phyloP scores from a whole-genome alignment of 2,113 vertebrate genomes.

The Scartelaos histophorus region DNA sequence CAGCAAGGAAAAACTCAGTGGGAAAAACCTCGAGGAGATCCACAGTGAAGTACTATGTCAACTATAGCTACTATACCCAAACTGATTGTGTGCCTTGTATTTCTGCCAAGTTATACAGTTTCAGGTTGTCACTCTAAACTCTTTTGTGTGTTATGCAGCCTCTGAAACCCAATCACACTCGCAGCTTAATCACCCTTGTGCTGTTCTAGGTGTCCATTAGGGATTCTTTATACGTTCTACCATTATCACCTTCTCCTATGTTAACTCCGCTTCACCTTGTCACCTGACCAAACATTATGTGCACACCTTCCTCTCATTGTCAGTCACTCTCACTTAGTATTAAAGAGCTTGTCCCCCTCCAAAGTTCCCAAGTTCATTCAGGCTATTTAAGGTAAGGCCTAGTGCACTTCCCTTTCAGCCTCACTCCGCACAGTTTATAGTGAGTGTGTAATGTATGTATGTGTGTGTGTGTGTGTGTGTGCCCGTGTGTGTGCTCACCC shows the following conservation, averaged over 20 bases:
- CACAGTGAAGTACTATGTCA: no score
- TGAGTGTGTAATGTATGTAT: not conserved
- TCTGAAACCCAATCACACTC: no score
- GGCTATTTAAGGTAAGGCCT: conserved; percentile 9
- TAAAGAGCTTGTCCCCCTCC: not conserved
- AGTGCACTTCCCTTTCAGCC: not conserved
- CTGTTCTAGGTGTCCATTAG: not conserved
- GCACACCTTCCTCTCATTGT: not conserved
- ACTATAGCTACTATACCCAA: no score
- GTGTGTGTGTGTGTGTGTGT: not conserved
- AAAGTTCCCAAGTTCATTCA: not conserved
- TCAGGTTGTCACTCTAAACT: no score
- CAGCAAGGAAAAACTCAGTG: no score
- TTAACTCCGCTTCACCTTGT: not conserved
- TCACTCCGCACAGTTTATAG: conserved; percentile 20
- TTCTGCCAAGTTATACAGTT: no score
- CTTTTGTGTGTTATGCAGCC: no score
- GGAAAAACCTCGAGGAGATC: no score
- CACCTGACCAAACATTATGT: not conserved
- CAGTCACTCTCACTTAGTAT: not conserved
- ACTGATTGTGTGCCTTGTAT: no score
- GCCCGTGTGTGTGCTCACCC: no score
- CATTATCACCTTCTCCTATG: not conserved
- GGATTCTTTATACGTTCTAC: not conserved
- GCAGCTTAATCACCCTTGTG: not conserved